Evolutionary conservation across 2,888 invertebrate genomes (phyloP).

Genomic region (Dascillus cervinus): DNA sequence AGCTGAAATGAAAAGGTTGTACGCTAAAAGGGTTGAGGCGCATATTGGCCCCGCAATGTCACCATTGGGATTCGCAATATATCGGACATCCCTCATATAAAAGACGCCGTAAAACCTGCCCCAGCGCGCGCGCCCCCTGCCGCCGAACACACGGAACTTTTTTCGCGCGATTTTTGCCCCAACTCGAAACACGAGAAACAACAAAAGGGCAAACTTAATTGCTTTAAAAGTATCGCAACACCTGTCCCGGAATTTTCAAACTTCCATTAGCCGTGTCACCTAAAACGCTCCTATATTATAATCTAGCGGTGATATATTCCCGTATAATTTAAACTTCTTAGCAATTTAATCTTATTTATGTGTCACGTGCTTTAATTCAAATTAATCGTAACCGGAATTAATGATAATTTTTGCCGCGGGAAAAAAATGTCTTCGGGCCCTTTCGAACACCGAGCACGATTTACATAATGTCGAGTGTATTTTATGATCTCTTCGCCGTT

Average conservation of each 20-base stretch:
- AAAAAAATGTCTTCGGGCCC: too few species aligned
- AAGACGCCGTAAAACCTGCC: not conserved
- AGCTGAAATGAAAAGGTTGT: constrained; percentile 20
- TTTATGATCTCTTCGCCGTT: too few species aligned
- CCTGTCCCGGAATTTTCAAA: constrained; percentile 28
- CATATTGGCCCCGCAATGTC: constrained; percentile 16
- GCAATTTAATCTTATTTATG: constrained; percentile 26
- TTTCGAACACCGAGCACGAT: too few species aligned
- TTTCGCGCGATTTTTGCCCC: constrained; percentile 1
- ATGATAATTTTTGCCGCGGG: constrained; percentile 2
- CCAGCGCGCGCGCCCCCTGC: not conserved
- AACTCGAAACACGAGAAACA: constrained; percentile 11
- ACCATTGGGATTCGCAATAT: constrained; percentile 13
- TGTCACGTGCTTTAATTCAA: constrained; percentile 15
- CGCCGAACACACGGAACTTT: not conserved
- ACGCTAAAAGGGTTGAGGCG: constrained; percentile 20
- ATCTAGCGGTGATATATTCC: constrained; percentile 22
- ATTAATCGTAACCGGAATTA: constrained; percentile 2
- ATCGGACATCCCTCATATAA: constrained; percentile 2
- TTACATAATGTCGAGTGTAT: too few species aligned
- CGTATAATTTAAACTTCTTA: constrained; percentile 27
- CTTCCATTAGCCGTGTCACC: constrained; percentile 27
- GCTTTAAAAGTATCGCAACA: constrained; percentile 28
- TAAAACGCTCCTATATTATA: constrained; percentile 22
- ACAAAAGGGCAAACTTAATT: constrained; percentile 23